Percentiles rank a stretch among this genome's conserved stretches.
Evolutionary conservation across 2,797 vertebrate species (phyloP).

Genomic region (Eupleurogrammus muticus): DNA sequence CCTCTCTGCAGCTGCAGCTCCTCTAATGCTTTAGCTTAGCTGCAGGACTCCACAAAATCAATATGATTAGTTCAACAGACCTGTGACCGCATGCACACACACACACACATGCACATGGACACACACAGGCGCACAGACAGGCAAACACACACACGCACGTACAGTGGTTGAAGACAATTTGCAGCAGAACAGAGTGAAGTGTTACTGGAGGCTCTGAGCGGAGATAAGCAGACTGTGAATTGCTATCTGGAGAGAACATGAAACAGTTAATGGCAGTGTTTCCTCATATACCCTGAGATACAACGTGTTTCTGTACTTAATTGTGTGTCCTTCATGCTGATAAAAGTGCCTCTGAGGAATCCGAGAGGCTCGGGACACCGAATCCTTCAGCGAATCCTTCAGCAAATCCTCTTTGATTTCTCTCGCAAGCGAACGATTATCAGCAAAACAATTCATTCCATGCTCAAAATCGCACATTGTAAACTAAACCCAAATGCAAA

Average conservation of each 20-base stretch:
- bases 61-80: constrained; percentile 35
- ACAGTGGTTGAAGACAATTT: constrained; percentile 11
- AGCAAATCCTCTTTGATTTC: constrained; percentile 20
- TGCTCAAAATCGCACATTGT: too few relatives aligned
- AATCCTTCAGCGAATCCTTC: constrained; percentile 54
- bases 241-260: constrained; percentile 27
- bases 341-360: constrained; percentile 42
- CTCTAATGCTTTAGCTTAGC: constrained; percentile 42
- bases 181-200: constrained; percentile 28
- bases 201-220: constrained; percentile 12
- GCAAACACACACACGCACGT: constrained; percentile 20
- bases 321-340: constrained; percentile 55
- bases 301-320: constrained; percentile 42
- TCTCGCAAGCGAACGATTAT: too few relatives aligned
- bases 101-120: constrained; percentile 11
- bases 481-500: too few relatives aligned
- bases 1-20: not conserved
- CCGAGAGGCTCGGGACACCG: not conserved
- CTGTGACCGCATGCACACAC: constrained; percentile 13
- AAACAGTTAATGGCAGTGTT: constrained; percentile 31
- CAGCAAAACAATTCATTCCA: too few relatives aligned
- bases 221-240: constrained; percentile 55
- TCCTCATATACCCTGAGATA: constrained; percentile 5
- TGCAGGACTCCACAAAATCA: constrained; percentile 45
- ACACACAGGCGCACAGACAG: constrained; percentile 3